These are phyloP conservation scores for Syngnathoides biaculeatus DNA, from an alignment of 2,113 vertebrate genomes.

Conservation along the genomic window DNA sequence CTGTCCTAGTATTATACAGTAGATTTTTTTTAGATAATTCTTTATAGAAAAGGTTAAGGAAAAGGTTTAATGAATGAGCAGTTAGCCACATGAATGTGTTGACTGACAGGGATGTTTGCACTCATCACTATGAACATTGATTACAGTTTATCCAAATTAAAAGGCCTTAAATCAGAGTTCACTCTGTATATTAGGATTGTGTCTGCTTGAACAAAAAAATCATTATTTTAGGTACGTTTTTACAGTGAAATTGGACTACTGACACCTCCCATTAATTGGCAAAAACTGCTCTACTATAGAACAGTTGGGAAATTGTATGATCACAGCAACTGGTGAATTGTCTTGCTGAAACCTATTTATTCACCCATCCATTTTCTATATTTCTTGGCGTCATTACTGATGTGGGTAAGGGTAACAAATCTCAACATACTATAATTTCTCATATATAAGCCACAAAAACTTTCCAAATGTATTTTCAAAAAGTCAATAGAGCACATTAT, in stretches of 20 bases:
- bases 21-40: constrained; percentile 23
- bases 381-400: too few species aligned
- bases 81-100: neutral
- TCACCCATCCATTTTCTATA: too few species aligned
- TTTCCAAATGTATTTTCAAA: too few species aligned
- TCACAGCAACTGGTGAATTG: too few species aligned
- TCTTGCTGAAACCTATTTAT: neutral
- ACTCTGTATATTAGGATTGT: neutral
- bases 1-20: constrained; percentile 18
- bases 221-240: neutral
- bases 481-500: too few species aligned
- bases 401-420: too few species aligned
- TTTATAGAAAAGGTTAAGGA: constrained; percentile 12
- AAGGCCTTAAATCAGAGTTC: neutral
- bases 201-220: neutral
- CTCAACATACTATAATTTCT: too few species aligned
- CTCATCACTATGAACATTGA: neutral
- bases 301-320: too few species aligned
- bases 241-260: neutral
- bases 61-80: constrained; percentile 15
- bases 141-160: neutral
- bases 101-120: neutral
- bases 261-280: neutral
- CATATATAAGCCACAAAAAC: too few species aligned
- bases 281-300: neutral